Conservation (phyloP, 2,113 vertebrate species). For the Mastomys natalensis region DNA sequence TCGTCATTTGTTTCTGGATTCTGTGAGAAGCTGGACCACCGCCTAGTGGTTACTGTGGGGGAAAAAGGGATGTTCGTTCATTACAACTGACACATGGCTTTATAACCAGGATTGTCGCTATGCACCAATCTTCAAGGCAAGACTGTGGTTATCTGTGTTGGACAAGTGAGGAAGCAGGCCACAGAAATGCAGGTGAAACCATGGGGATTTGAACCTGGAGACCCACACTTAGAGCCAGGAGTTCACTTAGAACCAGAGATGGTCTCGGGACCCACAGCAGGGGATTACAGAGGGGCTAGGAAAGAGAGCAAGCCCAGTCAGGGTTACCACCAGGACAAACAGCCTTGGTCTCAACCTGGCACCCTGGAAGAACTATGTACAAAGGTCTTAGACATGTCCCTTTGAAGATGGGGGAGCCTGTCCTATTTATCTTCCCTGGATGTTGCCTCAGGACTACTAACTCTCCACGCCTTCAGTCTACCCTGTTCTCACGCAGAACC, state of each 20-base stretch:
- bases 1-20: neutral
- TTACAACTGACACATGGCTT: fast-evolving
- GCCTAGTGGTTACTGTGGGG: neutral
- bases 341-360: neutral
- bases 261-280: neutral
- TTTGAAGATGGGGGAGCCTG: neutral
- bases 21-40: neutral
- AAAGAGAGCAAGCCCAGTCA: neutral
- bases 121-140: neutral
- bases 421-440: neutral
- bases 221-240: no score
- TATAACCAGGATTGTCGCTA: neutral
- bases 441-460: neutral
- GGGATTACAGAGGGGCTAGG: neutral
- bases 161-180: neutral
- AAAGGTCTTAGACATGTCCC: neutral
- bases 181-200: fast-evolving
- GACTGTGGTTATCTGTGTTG: neutral
- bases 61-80: neutral
- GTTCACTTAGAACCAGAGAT: neutral
- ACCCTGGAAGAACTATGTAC: neutral
- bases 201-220: neutral
- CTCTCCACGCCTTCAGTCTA: neutral
- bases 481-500: neutral
- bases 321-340: neutral